Evolutionary conservation across 2,888 invertebrate species (phyloP).

Genomic region (Morpho achilles): DNA sequence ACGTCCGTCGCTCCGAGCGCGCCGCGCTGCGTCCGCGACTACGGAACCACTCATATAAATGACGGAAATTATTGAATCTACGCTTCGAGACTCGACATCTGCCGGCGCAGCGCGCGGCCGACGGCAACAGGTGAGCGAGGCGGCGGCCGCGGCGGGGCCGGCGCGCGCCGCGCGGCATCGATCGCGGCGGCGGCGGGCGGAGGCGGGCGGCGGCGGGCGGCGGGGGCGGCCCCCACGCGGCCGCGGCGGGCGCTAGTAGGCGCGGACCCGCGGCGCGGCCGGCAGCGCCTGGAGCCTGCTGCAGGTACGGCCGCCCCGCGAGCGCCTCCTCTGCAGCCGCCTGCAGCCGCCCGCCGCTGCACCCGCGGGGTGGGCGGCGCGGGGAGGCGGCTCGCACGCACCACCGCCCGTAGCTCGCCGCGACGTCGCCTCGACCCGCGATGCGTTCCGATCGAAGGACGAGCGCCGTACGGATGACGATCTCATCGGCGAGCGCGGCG

Average conservation of each 20-base stretch:
- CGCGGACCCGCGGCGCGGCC: slow-evolving; percentile 35
- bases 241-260: slow-evolving; percentile 47
- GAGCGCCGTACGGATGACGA: no score
- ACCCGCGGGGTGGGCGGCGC: slow-evolving; percentile 19
- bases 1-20: no score
- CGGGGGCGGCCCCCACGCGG: slow-evolving; percentile 64
- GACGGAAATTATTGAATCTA: no score
- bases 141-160: background rate
- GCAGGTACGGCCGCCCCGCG: slow-evolving; percentile 40
- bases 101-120: background rate
- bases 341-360: slow-evolving; percentile 34
- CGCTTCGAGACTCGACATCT: no score
- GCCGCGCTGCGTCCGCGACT: no score
- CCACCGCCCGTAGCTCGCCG: background rate
- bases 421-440: background rate
- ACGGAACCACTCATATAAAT: no score
- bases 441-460: background rate
- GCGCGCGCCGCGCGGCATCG: slow-evolving; percentile 35
- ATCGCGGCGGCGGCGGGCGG: slow-evolving; percentile 38
- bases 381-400: slow-evolving; percentile 27
- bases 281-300: slow-evolving; percentile 29
- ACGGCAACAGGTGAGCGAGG: background rate
- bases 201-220: slow-evolving; percentile 32
- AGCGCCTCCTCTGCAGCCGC: slow-evolving; percentile 42
- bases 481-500: no score